Evolutionary conservation across 2,888 invertebrate genomes (phyloP), one percentile per base, ranked within the genome.

Genomic region (Pardosa pseudoannulata): DNA sequence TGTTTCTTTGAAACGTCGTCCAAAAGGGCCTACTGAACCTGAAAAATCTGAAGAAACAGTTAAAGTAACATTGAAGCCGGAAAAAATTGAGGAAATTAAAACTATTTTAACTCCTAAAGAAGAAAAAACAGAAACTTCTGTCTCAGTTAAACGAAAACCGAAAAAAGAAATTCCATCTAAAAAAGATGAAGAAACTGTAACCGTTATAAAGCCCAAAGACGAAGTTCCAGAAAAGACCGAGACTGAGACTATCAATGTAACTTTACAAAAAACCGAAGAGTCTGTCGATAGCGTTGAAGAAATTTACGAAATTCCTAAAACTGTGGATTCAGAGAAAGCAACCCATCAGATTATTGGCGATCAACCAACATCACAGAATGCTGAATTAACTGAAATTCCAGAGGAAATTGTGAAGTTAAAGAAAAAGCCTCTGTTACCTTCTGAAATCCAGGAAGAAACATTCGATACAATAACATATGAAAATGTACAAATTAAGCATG

Each of bases 171-270:
- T 46, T 29, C 13, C 39, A 28, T 9, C 36, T 39, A 32, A 81
- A 27, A 73, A 73, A 41, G 65, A 56, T 31, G 86, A 86, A 68
- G 85, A 81, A 23, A 64, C 78, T 19, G 62, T 82, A 28, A 89
- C 90, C 90, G 79, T 78, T n/a, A 75, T 68, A 65, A 87, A 83
- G 19, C 87, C 87, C 27, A 32, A 79, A 76, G 27, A 5, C 27
- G 68, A 67, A 74, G 31, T 29, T 36, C 19, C n/a, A 5, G 80
- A 72, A 13, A 50, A 70, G 36, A 65, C 75, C 65, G 46, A 74
- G 36, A 36, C 9, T 36, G 36, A 36, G 9, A 9, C 9, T 36
- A 36, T 7, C 36, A 16, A 7, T 36, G 36, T 7, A 36, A 36
- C 36, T 9, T 36, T 5, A 36, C 5, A 36, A 36, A 9, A 36